Conservation (phyloP, 2,888 invertebrate genomes). For the Caenorhabditis sp. region DNA sequence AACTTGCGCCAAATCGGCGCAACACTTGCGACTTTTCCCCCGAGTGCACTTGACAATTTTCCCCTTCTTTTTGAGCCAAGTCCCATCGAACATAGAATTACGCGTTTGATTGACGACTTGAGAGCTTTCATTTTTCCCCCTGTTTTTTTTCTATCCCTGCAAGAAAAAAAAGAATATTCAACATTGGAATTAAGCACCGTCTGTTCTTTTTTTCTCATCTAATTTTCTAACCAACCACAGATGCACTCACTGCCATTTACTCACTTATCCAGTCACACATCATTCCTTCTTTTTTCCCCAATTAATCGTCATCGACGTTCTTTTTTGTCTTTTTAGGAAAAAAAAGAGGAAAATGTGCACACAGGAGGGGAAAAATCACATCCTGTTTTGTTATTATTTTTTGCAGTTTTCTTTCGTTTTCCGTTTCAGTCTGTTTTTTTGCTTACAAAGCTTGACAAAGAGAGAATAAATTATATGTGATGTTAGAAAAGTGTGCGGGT, state of each 20-base stretch:
- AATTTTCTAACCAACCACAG: not conserved
- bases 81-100: not conserved
- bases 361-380: not conserved
- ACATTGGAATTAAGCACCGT: not conserved
- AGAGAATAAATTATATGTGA: not conserved
- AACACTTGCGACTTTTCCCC: too few relatives aligned
- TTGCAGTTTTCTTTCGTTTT: not conserved
- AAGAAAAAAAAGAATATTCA: not conserved
- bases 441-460: not conserved
- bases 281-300: not conserved
- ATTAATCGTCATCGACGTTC: conserved; percentile 1
- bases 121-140: not conserved
- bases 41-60: not conserved
- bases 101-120: not conserved
- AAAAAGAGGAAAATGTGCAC: not conserved
- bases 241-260: not conserved
- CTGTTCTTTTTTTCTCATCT: not conserved
- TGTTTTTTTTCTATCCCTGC: not conserved
- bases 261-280: not conserved
- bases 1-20: too few relatives aligned
- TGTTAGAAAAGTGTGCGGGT: not conserved
- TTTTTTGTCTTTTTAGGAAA: not conserved
- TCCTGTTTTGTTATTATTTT: not conserved
- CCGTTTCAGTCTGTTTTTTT: not conserved
- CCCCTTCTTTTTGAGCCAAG: not conserved